Evolutionary conservation across 1,140 invertebrate species (phyloP).

Genomic region (Scaptomyza hsui): DNA sequence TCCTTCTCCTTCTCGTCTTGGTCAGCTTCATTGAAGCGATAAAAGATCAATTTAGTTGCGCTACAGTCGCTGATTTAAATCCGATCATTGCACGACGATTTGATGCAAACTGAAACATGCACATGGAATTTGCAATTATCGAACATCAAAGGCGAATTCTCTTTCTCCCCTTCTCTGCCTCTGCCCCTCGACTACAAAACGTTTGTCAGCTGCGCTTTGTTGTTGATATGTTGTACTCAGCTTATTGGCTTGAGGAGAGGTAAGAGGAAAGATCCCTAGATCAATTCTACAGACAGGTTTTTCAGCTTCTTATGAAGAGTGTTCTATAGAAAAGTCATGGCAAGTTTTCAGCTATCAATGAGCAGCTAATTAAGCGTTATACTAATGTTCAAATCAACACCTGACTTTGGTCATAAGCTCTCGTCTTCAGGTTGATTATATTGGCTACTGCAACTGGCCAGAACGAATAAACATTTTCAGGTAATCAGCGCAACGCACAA

Average conservation of each 20-base stretch:
- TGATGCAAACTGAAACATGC: slow-evolving; percentile 81
- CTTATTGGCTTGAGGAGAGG: not conserved
- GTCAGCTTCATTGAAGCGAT: slow-evolving; percentile 72
- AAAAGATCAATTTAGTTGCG: slow-evolving; percentile 83
- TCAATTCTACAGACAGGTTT: not conserved
- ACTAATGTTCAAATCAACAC: too few species aligned
- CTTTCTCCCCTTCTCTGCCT: not conserved
- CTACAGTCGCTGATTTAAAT: slow-evolving; percentile 78
- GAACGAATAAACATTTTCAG: not conserved
- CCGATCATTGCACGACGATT: slow-evolving; percentile 80
- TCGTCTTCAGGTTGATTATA: not conserved
- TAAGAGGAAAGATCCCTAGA: not conserved
- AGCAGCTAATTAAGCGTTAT: slow-evolving; percentile 16
- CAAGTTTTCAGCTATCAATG: not conserved
- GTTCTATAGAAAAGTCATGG: not conserved
- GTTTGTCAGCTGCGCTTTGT: slow-evolving; percentile 16
- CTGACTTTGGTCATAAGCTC: too few species aligned
- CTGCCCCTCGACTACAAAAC: not conserved
- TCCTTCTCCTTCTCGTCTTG: not conserved
- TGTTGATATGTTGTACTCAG: slow-evolving; percentile 1
- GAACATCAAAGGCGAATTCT: slow-evolving; percentile 67
- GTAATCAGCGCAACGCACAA: slow-evolving; percentile 45
- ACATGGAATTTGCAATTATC: slow-evolving; percentile 82
- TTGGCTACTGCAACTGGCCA: not conserved
- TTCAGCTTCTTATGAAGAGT: not conserved